Conservation (phyloP, 2,113 vertebrate genomes). For the Brienomyrus brachyistius region DNA sequence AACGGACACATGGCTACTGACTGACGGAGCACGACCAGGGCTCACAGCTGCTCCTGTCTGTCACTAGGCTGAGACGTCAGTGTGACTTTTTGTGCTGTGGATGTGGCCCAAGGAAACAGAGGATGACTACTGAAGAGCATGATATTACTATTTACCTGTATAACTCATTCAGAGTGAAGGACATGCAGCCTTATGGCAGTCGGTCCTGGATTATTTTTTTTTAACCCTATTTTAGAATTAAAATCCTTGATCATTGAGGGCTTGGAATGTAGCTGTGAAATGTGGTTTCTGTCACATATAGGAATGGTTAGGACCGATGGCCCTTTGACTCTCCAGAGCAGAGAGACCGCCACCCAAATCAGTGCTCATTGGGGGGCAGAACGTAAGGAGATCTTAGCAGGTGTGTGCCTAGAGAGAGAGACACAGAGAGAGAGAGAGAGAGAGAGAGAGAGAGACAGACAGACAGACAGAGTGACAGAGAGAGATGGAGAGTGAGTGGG, state of each 20-base stretch:
- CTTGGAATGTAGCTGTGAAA: not conserved
- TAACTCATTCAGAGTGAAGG: conserved; percentile 7
- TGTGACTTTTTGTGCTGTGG: not conserved
- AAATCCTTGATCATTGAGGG: not conserved
- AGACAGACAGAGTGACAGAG: no score
- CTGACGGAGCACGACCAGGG: no score
- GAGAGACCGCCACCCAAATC: not conserved
- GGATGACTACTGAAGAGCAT: conserved; percentile 19
- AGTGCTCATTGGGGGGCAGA: not conserved
- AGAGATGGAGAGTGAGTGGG: no score
- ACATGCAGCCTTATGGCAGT: not conserved
- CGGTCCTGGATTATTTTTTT: not conserved
- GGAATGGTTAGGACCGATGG: not conserved
- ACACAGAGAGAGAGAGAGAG: not conserved
- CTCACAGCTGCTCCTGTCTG: not conserved
- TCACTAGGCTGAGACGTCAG: not conserved
- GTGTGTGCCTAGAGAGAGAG: not conserved
- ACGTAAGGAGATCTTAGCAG: not conserved
- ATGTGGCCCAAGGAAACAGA: not conserved
- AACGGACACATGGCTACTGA: not conserved
- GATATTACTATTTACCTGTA: conserved; percentile 24
- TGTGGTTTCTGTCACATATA: not conserved
- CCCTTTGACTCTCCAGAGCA: not conserved
- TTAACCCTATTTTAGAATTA: not conserved
- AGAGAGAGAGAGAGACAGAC: not conserved